phyloP scores from a whole-genome alignment of 1,140 invertebrate species.

The Atopsyche davidsoni region DNA sequence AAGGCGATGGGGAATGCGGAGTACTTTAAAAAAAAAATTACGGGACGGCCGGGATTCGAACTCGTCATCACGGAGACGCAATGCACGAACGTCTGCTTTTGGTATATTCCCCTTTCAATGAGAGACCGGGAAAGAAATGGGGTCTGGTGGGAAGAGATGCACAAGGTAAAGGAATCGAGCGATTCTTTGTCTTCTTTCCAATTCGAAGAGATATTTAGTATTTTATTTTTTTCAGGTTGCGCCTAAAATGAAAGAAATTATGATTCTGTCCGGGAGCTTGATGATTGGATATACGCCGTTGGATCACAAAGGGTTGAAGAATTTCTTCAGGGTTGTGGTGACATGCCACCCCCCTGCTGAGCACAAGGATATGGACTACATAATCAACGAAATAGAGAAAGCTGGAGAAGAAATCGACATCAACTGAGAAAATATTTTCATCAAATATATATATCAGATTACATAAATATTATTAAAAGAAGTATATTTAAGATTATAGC shows the following conservation, averaged over 20 bases:
- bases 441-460: too few species aligned
- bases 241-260: constrained; percentile 74
- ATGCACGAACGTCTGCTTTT: constrained; percentile 86
- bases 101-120: constrained; percentile 81
- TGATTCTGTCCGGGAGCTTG: constrained; percentile 68
- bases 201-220: background rate
- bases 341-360: constrained; percentile 60
- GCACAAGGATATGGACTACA: constrained; percentile 9
- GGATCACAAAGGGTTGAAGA: constrained; percentile 54
- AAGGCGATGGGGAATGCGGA: constrained; percentile 55
- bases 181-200: constrained; percentile 1
- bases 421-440: too few species aligned
- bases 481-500: too few species aligned
- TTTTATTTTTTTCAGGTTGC: constrained; percentile 58
- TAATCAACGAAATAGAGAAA: constrained; percentile 21
- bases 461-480: too few species aligned
- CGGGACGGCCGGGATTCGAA: constrained; percentile 50
- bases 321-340: constrained; percentile 87
- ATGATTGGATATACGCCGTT: constrained; percentile 87
- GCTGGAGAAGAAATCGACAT: constrained; percentile 11
- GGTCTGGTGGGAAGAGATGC: constrained; percentile 63
- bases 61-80: constrained; percentile 57
- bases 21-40: constrained; percentile 51
- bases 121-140: constrained; percentile 53
- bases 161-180: constrained; percentile 45